Base-by-base conservation (phyloP, 2,797 vertebrate genomes). In the Mormyrus hasselquistii region DNA sequence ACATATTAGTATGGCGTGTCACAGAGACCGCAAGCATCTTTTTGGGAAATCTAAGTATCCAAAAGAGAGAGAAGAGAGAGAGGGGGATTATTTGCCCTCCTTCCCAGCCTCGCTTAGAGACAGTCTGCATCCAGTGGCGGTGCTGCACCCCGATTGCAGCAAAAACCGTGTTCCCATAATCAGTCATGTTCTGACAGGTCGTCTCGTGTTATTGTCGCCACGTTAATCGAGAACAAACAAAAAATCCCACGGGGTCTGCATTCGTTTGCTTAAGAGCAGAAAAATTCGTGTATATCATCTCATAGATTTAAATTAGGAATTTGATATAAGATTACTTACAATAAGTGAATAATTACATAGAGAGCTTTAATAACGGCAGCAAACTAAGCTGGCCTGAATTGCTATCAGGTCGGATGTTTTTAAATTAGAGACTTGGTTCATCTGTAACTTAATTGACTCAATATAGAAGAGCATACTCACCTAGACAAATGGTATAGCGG, bases 171-270 rank as follows among this genome's bases (percentile, higher is more conserved):
- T 41, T n/a, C 90, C 73, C 86, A 86, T 90, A 91, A 93, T 93
- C 92, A 91, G 89, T 93, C 92, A 93, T 62, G 53, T 55, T 90
- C 88, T 91, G 92, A 92, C 93, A 92, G 91, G 89, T 91, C 47
- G 83, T 57, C 86, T 47, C 53, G 44, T 55, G 65, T 47, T 29
- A 34, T 90, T 84, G 44, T 62, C 8, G 14, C 82, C 79, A 34
- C 16, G 62, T 89, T 65, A 50, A 69, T 89, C 59, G 82, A 25
- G 55, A 19, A 50, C 62, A 8, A 38, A 55, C 41, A 79, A 44
- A 9, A 73, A 52, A 50, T 47, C 12, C 55, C 52, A 9, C n/a
- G 44, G 88, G 76, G 29, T n/a, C 29, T 52, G 22, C 8, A 29
- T 79, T 65, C 53, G 6, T 47, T 85, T 38, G 41, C 47, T 84